Evolutionary conservation across 1,140 invertebrate genomes (phyloP).

Genomic region (Solenopsis fugax): DNA sequence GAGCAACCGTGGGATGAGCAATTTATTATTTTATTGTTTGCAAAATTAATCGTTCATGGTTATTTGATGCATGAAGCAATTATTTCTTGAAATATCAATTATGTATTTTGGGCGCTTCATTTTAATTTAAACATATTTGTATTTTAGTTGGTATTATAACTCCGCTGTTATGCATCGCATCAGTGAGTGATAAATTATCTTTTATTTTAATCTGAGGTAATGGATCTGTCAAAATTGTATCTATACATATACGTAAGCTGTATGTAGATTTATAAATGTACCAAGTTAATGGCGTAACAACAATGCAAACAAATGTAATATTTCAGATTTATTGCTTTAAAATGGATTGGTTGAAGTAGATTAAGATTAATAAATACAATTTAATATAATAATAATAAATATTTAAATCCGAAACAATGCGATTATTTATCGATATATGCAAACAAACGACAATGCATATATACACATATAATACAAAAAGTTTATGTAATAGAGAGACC

Average conservation of each 20-base stretch:
- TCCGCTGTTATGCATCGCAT: background rate
- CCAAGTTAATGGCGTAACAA: background rate
- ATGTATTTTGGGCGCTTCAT: background rate
- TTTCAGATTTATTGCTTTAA: constrained; percentile 7
- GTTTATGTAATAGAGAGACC: background rate
- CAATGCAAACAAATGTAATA: background rate
- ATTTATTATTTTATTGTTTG: constrained; percentile 14
- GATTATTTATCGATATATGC: background rate
- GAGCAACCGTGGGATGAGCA: background rate
- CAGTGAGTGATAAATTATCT: background rate
- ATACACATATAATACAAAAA: background rate
- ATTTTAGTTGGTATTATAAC: constrained; percentile 8
- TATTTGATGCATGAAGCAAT: background rate
- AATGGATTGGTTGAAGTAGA: background rate
- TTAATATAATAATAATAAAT: background rate
- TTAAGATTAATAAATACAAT: background rate
- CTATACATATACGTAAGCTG: background rate
- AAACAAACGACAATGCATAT: background rate
- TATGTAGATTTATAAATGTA: background rate
- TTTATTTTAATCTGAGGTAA: background rate
- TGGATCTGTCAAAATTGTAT: background rate
- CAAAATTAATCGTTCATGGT: constrained; percentile 3
- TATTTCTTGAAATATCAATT: constrained; percentile 21
- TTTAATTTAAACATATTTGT: background rate
- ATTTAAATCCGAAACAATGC: background rate